Evolutionary conservation across 2,888 invertebrate genomes (phyloP).

Genomic region (Flexamia atlantica): DNA sequence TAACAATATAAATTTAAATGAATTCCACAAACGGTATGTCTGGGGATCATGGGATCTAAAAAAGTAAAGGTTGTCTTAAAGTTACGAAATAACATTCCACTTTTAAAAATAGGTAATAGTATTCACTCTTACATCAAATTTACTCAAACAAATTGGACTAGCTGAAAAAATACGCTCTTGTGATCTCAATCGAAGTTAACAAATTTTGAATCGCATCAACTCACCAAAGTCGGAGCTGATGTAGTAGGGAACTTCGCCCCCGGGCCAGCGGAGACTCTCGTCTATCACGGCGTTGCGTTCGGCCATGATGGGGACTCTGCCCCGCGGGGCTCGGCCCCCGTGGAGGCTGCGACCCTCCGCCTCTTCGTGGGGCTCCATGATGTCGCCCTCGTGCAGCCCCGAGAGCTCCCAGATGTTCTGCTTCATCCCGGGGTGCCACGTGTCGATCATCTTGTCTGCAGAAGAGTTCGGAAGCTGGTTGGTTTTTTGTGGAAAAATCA

Average conservation of each 20-base stretch:
- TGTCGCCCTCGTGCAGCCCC: slow-evolving; percentile 81
- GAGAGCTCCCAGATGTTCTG: slow-evolving; percentile 78
- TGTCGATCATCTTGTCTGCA: slow-evolving; percentile 72
- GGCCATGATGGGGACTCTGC: slow-evolving; percentile 15
- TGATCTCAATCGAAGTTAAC: no score
- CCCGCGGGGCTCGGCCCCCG: slow-evolving; percentile 22
- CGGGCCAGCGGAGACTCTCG: slow-evolving; percentile 76
- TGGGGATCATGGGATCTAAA: no score
- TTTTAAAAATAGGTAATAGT: no score
- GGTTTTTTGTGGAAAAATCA: no score
- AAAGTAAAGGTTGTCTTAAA: no score
- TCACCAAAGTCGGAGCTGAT: slow-evolving; percentile 78
- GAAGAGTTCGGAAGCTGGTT: not conserved
- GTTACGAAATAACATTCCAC: no score
- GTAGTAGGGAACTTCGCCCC: slow-evolving; percentile 77
- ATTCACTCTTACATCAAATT: no score
- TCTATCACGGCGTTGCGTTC: slow-evolving; percentile 68
- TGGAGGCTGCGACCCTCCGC: slow-evolving; percentile 57
- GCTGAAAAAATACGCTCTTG: no score
- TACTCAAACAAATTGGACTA: no score
- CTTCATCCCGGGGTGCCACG: slow-evolving; percentile 75
- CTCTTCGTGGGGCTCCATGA: slow-evolving; percentile 75
- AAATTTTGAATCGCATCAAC: slow-evolving; percentile 69
- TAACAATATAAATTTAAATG: no score
- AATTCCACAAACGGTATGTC: no score